These are phyloP conservation scores for Stramonita haemastoma DNA, from an alignment of 2,888 invertebrate species.

Conservation along the genomic window DNA sequence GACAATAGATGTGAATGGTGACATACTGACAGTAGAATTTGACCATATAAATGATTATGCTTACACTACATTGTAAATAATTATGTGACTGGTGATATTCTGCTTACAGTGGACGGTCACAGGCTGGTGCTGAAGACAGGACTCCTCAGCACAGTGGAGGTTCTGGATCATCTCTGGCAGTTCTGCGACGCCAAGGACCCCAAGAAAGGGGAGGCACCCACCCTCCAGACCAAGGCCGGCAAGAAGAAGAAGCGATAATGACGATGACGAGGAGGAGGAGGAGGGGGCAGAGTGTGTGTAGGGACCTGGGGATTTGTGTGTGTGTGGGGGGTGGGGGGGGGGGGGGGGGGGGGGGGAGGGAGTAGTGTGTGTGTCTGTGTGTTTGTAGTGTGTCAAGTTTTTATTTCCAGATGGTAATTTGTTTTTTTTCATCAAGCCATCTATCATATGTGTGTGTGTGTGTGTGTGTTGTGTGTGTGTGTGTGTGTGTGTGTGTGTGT, in stretches of 20 bases:
- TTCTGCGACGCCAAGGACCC: conserved; percentile 59
- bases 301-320: background rate
- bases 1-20: background rate
- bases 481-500: conserved; percentile 37
- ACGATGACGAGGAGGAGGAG: background rate
- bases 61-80: too few species aligned
- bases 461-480: conserved; percentile 28
- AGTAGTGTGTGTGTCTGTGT: background rate
- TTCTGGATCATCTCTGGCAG: conserved; percentile 54
- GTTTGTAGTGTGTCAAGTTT: background rate
- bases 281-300: too few species aligned
- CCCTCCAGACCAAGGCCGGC: conserved; percentile 47
- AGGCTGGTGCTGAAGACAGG: conserved; percentile 60
- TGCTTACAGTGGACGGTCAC: conserved; percentile 61
- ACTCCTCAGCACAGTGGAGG: conserved; percentile 55
- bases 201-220: conserved; percentile 47
- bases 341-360: background rate
- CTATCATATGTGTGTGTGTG: background rate
- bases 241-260: conserved; percentile 41
- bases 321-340: background rate
- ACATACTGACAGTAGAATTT: conserved; percentile 55
- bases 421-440: too few species aligned
- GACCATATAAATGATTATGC: too few species aligned
- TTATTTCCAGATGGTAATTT: too few species aligned
- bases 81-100: background rate